phyloP scores from a whole-genome alignment of 2,888 invertebrate genomes.

The Tetramorium bicarinatum region DNA sequence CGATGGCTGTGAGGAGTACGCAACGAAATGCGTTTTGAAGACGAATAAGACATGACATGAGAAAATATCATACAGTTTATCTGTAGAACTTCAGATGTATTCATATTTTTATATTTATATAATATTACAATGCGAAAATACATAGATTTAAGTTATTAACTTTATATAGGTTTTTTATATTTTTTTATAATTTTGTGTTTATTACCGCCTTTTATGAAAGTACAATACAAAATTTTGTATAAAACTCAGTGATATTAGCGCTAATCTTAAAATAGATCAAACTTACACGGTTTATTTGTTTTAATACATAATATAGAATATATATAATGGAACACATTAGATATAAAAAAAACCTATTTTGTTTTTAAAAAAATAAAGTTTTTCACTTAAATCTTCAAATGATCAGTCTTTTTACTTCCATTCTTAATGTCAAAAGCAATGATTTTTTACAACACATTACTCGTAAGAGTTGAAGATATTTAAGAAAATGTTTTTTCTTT shows the following conservation, averaged over 20 bases:
- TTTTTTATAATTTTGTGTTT: constrained; percentile 22
- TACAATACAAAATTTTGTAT: constrained; percentile 15
- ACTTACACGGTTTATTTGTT: neutral
- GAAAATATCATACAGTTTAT: neutral
- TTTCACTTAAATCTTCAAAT: constrained; percentile 67
- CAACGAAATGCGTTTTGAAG: constrained; percentile 88
- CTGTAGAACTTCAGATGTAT: neutral
- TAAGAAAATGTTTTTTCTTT: constrained; percentile 28
- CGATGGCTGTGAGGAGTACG: constrained; percentile 88
- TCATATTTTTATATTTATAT: constrained; percentile 31
- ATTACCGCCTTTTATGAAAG: constrained; percentile 10
- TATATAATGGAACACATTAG: neutral
- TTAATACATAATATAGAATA: neutral
- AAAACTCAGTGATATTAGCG: constrained; percentile 12
- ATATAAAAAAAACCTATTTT: constrained; percentile 17
- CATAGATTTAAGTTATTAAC: constrained; percentile 12
- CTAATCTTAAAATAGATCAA: neutral
- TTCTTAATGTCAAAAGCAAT: neutral
- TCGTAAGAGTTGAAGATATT: neutral
- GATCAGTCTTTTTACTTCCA: constrained; percentile 7
- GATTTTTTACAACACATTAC: neutral
- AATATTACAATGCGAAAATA: constrained; percentile 23
- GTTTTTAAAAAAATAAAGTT: constrained; percentile 16
- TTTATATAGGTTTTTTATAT: neutral
- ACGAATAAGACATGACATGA: constrained; percentile 39